Conservation (phyloP, 2,113 vertebrate genomes). For the Myodes glareolus region DNA sequence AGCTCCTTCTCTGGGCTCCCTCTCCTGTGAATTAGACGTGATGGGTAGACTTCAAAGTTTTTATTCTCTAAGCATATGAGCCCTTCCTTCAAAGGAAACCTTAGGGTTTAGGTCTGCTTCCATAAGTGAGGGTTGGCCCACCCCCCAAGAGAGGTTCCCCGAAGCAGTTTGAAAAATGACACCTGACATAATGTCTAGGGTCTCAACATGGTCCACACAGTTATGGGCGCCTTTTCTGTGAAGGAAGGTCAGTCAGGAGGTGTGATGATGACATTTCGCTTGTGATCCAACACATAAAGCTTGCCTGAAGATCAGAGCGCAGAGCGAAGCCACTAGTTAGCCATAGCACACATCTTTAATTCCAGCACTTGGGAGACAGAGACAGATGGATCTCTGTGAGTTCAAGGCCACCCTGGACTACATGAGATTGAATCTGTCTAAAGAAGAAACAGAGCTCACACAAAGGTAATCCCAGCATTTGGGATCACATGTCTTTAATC, state of each 20-base stretch:
- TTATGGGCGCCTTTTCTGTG: not conserved
- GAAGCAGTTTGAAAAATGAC: not conserved
- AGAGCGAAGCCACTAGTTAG: no score
- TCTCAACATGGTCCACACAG: not conserved
- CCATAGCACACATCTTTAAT: no score
- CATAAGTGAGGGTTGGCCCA: not conserved
- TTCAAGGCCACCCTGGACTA: no score
- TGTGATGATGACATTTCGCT: no score
- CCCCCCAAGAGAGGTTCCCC: not conserved
- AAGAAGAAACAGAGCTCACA: no score
- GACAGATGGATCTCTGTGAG: no score
- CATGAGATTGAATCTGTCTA: no score
- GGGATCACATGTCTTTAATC: no score
- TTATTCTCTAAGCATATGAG: not conserved
- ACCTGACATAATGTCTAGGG: not conserved
- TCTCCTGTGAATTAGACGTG: not conserved
- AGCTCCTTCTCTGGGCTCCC: not conserved
- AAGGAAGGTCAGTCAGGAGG: not conserved
- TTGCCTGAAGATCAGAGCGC: no score
- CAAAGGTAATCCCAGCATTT: no score
- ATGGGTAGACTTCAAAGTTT: not conserved
- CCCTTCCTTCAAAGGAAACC: not conserved
- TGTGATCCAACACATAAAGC: no score
- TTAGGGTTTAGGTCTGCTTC: not conserved
- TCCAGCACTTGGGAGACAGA: no score